Evolutionary conservation across 1,140 invertebrate genomes (phyloP).

Genomic region (Coenobita brevimanus): DNA sequence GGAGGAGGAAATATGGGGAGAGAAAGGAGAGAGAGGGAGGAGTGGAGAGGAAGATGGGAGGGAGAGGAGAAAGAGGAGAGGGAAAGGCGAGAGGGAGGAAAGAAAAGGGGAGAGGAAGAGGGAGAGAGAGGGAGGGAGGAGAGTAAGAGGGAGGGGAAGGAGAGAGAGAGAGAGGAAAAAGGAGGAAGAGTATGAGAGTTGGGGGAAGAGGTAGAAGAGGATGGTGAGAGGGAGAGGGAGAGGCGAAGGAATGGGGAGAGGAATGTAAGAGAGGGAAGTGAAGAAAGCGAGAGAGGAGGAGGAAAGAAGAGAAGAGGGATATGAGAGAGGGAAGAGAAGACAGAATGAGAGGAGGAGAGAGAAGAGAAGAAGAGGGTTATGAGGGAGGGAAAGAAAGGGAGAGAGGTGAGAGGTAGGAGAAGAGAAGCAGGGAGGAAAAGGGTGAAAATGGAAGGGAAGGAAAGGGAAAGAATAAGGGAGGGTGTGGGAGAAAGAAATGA

Average conservation of each 20-base stretch:
- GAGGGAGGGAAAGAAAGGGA: no score
- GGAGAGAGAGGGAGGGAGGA: no score
- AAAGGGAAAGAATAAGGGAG: background rate
- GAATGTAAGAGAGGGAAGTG: background rate
- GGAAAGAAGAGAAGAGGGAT: background rate
- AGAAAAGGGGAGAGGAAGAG: background rate
- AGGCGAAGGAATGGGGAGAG: background rate
- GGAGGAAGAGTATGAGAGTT: background rate
- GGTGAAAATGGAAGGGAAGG: no score
- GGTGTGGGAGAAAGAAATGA: background rate
- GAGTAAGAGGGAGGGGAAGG: no score
- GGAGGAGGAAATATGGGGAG: background rate
- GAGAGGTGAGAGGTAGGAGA: no score
- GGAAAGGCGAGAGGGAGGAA: background rate
- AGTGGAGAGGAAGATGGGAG: no score
- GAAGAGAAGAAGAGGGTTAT: no score
- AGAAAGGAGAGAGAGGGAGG: background rate
- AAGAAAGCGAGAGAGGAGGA: background rate
- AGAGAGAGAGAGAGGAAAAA: background rate
- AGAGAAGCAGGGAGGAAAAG: background rate
- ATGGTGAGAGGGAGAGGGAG: background rate
- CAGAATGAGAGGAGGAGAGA: background rate
- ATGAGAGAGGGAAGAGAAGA: background rate
- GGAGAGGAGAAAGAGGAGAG: background rate
- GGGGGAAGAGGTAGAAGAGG: background rate